Evolutionary conservation across 2,888 invertebrate species (phyloP).

Genomic region (Galeruca laticollis): DNA sequence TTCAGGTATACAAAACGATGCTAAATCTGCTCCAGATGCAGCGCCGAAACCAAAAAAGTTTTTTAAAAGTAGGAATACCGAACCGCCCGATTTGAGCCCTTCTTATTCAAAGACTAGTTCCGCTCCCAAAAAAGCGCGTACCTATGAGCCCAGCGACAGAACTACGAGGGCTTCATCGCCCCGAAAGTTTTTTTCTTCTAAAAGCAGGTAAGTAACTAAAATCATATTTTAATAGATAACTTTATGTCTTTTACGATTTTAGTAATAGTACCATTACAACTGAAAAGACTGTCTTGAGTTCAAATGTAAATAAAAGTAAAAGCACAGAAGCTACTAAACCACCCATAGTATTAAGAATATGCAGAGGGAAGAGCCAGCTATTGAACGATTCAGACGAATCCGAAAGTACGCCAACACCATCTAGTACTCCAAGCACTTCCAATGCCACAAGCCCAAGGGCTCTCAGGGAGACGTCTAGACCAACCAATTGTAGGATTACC

Average conservation of each 20-base stretch:
- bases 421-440: slow-evolving; percentile 70
- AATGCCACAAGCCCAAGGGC: slow-evolving; percentile 67
- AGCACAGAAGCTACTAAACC: slow-evolving; percentile 67
- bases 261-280: slow-evolving; percentile 44
- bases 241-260: background rate
- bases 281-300: slow-evolving; percentile 61
- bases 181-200: slow-evolving; percentile 64
- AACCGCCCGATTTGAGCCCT: slow-evolving; percentile 67
- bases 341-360: slow-evolving; percentile 89
- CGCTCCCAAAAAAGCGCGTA: slow-evolving; percentile 52
- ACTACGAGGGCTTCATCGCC: slow-evolving; percentile 48
- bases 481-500: slow-evolving; percentile 56
- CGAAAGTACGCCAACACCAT: slow-evolving; percentile 66
- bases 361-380: slow-evolving; percentile 76
- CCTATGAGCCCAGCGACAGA: slow-evolving; percentile 47
- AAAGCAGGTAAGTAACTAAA: slow-evolving; percentile 48
- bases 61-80: slow-evolving; percentile 86
- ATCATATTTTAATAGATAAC: background rate
- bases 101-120: slow-evolving; percentile 48
- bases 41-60: slow-evolving; percentile 85
- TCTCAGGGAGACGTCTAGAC: slow-evolving; percentile 56
- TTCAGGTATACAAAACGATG: slow-evolving; percentile 49
- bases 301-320: slow-evolving; percentile 60
- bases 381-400: slow-evolving; percentile 67
- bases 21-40: slow-evolving; percentile 58